Conservation (phyloP, 1,140 invertebrate genomes). For the Calycopis cecrops region DNA sequence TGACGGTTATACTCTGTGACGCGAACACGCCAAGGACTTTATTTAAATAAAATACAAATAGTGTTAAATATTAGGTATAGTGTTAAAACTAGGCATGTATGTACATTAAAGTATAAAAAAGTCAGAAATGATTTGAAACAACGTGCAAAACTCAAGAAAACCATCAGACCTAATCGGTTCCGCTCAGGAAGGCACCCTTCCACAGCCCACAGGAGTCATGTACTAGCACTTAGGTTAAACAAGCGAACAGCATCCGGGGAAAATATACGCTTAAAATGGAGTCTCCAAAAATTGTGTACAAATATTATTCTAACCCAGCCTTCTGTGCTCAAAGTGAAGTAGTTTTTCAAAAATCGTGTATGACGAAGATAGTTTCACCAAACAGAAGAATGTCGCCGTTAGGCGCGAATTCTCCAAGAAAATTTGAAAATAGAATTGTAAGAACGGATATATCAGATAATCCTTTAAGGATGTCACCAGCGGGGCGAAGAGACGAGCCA, state of each 20-base stretch:
- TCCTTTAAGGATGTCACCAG: conserved; percentile 55
- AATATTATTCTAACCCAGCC: conserved; percentile 84
- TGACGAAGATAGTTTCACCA: conserved; percentile 50
- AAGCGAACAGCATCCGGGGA: conserved; percentile 27
- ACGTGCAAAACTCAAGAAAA: conserved; percentile 23
- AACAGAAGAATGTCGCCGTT: conserved; percentile 56
- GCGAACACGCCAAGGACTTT: conserved; percentile 23
- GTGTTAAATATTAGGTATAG: no score
- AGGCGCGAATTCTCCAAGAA: conserved; percentile 58
- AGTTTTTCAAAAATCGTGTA: conserved; percentile 64
- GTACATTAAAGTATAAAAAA: conserved; percentile 4
- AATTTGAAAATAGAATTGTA: conserved; percentile 50
- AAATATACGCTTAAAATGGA: conserved; percentile 57
- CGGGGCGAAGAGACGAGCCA: conserved; percentile 47
- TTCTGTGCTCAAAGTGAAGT: conserved; percentile 86
- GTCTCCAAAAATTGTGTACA: conserved; percentile 72
- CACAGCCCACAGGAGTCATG: conserved; percentile 36
- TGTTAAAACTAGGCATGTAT: conserved; percentile 10
- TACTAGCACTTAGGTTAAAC: conserved; percentile 27
- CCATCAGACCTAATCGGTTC: conserved; percentile 41
- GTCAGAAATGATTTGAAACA: conserved; percentile 10
- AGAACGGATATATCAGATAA: conserved; percentile 73
- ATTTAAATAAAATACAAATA: not conserved
- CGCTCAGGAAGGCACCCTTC: conserved; percentile 41
- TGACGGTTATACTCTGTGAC: conserved; percentile 44